Evolutionary conservation across 2,797 vertebrate species (phyloP), one percentile per base, ranked within the genome.

Genomic region (Leptatherina wallacei): DNA sequence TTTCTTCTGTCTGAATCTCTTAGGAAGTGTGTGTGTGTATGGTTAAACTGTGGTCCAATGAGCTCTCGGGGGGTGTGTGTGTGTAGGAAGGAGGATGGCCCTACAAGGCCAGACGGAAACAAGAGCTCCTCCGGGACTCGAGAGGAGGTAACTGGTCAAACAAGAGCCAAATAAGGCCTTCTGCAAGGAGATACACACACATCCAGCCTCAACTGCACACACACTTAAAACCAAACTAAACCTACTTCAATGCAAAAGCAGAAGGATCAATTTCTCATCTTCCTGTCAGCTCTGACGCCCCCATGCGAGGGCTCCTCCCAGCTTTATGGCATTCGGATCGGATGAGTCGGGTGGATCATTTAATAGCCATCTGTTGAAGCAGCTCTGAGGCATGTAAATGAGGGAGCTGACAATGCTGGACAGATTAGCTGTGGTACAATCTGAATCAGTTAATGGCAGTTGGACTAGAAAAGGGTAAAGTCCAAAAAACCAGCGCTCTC

Each of bases 91-190:
- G 81, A 91, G 87, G 84, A 93, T 92, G 83, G 89, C 96, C 96
- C 92, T 96, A 96, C 91, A 97, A 93, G 95, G 96, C 73, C 69
- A 94, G 87, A 93, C 90, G 92, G 93, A 96, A 95, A 87, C 90
- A 73, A 86, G 78, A 78, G 90, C 92, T 92, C 89, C 88, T 81
- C 88, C 85, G 81, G 83, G 88, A 89, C 87, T 89, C 74, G 66
- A 88, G 94, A 94, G 92, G 93, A 93, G 91, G 90, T 89, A 92
- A 93, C 81, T 84, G 92, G 92, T 93, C 95, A 94, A 92, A 93
- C 81, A 20, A 83, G 77, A 91, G 94, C 97, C 96, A 96, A 97
- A 98, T 96, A 96, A 92, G 96, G 97, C 85, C 90, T 91, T 92
- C 77, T 89, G 73, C 69, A 77, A 58, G 75, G 79, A 89, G 87